Evolutionary conservation across 2,113 vertebrate genomes (phyloP).

Genomic region (Xiphophorus maculatus): DNA sequence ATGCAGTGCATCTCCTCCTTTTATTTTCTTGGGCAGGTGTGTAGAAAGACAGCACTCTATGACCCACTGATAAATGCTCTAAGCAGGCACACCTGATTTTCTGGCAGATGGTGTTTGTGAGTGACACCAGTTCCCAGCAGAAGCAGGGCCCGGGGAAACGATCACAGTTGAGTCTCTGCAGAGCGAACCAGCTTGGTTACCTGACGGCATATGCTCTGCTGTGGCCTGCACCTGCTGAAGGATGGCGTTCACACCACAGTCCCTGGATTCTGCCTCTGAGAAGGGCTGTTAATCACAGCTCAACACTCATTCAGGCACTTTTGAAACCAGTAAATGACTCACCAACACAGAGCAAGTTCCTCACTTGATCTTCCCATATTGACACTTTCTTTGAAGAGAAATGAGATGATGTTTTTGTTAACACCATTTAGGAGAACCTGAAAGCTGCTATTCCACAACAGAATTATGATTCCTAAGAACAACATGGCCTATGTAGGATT

Average conservation of each 20-base stretch:
- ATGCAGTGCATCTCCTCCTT: constrained; percentile 13
- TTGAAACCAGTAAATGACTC: constrained; percentile 63
- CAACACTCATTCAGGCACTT: constrained; percentile 75
- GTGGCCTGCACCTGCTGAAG: constrained; percentile 85
- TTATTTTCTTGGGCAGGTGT: constrained; percentile 53
- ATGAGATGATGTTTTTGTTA: constrained; percentile 6
- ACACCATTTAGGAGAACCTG: constrained; percentile 2
- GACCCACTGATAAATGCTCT: constrained; percentile 73
- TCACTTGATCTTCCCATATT: constrained; percentile 18
- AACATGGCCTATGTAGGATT: neutral
- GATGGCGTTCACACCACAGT: constrained; percentile 76
- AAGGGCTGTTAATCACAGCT: constrained; percentile 76
- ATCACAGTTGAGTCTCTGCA: constrained; percentile 76
- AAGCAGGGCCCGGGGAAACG: constrained; percentile 80
- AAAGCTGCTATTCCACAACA: constrained; percentile 18
- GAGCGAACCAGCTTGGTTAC: constrained; percentile 78
- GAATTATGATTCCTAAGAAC: neutral
- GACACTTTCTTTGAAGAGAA: constrained; percentile 23
- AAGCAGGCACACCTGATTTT: constrained; percentile 74
- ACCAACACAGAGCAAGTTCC: constrained; percentile 19
- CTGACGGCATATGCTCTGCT: constrained; percentile 84
- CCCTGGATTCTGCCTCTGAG: constrained; percentile 68
- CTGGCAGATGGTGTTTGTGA: constrained; percentile 90
- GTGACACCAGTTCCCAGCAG: constrained; percentile 84
- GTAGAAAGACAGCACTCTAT: constrained; percentile 47